These are phyloP conservation scores for Coptodon rendalli DNA, from an alignment of 2,113 vertebrate genomes.

Conservation along the genomic window DNA sequence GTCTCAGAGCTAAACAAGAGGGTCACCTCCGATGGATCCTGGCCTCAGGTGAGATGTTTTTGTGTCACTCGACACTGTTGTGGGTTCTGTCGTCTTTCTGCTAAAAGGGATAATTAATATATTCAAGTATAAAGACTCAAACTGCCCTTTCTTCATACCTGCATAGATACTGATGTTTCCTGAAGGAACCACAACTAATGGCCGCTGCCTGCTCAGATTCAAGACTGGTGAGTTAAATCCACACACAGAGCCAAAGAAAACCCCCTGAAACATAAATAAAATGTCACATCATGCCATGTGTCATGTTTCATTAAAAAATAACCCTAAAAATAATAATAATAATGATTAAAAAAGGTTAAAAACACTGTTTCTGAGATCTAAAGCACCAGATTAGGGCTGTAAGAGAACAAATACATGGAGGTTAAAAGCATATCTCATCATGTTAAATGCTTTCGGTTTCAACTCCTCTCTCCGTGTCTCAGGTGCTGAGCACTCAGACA, in stretches of 20 bases:
- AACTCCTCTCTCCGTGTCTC: not conserved
- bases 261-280: not conserved
- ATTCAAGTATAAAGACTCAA: not conserved
- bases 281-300: not conserved
- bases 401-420: not conserved
- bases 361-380: not conserved
- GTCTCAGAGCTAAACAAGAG: slow-evolving; percentile 77
- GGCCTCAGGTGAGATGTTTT: slow-evolving; percentile 79
- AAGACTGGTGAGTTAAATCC: slow-evolving; percentile 75
- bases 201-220: slow-evolving; percentile 80
- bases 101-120: not conserved
- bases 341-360: not conserved
- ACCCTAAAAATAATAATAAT: not conserved
- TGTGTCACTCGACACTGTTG: not conserved
- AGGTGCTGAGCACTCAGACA: not conserved
- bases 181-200: slow-evolving; percentile 88
- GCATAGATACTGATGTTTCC: slow-evolving; percentile 85
- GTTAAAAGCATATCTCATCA: not conserved
- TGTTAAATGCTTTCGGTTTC: not conserved
- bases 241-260: not conserved
- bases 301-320: not conserved
- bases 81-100: not conserved
- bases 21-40: slow-evolving; percentile 78
- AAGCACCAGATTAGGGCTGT: not conserved
- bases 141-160: not conserved